phyloP scores from a whole-genome alignment of 1,140 invertebrate genomes.

The Pantala flavescens region DNA sequence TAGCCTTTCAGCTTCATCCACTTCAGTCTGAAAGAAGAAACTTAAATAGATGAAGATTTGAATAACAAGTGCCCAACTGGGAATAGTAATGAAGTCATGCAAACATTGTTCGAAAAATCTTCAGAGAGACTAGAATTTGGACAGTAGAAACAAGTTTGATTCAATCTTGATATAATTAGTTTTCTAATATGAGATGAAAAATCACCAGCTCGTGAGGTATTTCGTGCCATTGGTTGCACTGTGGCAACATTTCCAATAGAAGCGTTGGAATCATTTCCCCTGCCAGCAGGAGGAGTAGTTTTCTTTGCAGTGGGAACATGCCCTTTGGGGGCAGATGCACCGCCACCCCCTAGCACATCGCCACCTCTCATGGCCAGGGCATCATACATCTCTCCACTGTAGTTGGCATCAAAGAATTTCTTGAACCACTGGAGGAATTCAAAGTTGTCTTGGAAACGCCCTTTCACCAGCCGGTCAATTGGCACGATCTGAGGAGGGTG shows the following conservation, averaged over 20 bases:
- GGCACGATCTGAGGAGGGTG: slow-evolving; percentile 60
- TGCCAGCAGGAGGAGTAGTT: slow-evolving; percentile 26
- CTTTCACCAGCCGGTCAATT: slow-evolving; percentile 84
- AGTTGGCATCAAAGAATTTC: slow-evolving; percentile 98
- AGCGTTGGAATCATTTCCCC: neutral
- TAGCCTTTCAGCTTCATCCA: too few relatives aligned
- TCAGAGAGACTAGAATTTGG: too few relatives aligned
- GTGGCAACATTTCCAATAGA: slow-evolving; percentile 35
- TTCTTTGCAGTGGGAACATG: slow-evolving; percentile 30
- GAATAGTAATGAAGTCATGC: too few relatives aligned
- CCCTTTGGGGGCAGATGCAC: slow-evolving; percentile 44
- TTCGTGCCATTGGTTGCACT: slow-evolving; percentile 31
- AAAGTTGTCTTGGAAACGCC: slow-evolving; percentile 96
- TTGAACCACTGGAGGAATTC: slow-evolving; percentile 99
- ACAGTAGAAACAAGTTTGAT: too few relatives aligned
- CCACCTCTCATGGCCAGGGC: slow-evolving; percentile 73
- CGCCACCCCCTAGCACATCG: slow-evolving; percentile 61
- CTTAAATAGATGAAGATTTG: too few relatives aligned
- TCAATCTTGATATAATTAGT: neutral
- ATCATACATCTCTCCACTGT: slow-evolving; percentile 85
- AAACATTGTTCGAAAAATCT: too few relatives aligned
- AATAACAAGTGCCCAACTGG: too few relatives aligned
- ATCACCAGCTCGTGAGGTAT: slow-evolving; percentile 32
- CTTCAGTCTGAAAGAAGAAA: too few relatives aligned
- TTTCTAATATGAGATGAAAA: slow-evolving; percentile 1